Percentiles rank a stretch among this genome's conserved stretches.
Conservation (phyloP, 2,113 vertebrate genomes). For the Stictonetta naevosa region DNA sequence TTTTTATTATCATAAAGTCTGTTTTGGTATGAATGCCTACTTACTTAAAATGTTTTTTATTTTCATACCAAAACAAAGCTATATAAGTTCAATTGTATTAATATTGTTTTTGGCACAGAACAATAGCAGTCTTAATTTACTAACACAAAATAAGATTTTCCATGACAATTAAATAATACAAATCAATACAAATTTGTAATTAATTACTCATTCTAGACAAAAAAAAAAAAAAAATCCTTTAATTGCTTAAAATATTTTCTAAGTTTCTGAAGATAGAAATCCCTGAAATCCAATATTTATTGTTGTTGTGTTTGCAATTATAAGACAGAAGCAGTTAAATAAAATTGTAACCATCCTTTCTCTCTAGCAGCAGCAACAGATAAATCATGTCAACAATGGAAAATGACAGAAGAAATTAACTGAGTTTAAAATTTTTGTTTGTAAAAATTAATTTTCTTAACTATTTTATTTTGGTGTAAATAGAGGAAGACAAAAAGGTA, state of each 20-base stretch:
- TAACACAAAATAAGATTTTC: slow-evolving; percentile 58
- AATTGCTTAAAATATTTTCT: slow-evolving; percentile 1
- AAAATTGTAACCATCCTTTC: not conserved
- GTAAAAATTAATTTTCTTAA: not conserved
- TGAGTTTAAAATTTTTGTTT: not conserved
- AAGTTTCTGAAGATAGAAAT: not conserved
- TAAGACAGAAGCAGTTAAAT: not conserved
- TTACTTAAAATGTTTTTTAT: slow-evolving; percentile 42
- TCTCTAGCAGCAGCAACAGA: not conserved
- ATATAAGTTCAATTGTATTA: slow-evolving; percentile 50
- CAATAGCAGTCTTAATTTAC: slow-evolving; percentile 71
- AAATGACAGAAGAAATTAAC: not conserved
- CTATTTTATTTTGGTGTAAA: not conserved
- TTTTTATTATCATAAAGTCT: not conserved
- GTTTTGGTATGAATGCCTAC: not conserved
- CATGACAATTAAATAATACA: slow-evolving; percentile 51
- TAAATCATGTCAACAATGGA: not conserved
- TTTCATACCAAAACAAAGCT: slow-evolving; percentile 2
- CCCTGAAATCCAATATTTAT: not conserved
- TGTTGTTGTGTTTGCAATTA: not conserved
- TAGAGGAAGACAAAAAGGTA: not conserved
- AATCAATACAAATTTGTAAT: slow-evolving; percentile 65
- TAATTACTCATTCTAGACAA: slow-evolving; percentile 36
- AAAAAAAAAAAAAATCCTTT: not conserved
- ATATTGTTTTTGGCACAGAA: slow-evolving; percentile 57